A percentile compares a stretch with the other conserved stretches of the same genome.
Conservation (phyloP, 1,140 invertebrate species). For the Brachionus plicatilis region DNA sequence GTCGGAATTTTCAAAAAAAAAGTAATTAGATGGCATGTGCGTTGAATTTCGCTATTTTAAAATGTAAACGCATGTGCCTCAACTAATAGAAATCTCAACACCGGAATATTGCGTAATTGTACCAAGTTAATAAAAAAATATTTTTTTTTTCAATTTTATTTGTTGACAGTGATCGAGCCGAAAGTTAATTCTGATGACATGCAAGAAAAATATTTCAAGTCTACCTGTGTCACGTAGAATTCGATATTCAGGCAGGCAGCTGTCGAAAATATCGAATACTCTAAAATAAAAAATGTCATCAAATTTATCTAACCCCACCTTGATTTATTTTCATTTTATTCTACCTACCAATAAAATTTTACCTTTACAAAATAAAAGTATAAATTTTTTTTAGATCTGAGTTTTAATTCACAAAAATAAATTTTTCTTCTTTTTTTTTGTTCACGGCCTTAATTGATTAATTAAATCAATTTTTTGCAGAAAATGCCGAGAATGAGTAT, state of each 20-base stretch:
- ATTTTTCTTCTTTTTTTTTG: neutral
- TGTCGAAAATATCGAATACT: neutral
- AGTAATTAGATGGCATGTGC: constrained; percentile 30
- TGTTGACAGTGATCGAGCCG: neutral
- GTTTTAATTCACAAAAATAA: neutral
- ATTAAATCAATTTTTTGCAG: neutral
- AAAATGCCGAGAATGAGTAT: neutral
- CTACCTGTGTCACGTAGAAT: neutral
- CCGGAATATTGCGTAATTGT: neutral
- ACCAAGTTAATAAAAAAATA: neutral
- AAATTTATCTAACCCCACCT: neutral
- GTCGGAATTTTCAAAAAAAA: neutral
- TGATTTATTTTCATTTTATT: neutral
- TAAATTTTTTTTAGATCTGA: neutral
- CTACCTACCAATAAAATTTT: neutral
- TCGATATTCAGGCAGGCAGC: constrained; percentile 22
- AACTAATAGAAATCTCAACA: neutral
- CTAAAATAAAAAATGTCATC: constrained; percentile 22
- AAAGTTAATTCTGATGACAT: constrained; percentile 25
- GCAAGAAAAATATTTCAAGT: constrained; percentile 17
- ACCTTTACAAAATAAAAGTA: neutral
- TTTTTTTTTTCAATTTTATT: neutral
- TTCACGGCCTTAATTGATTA: neutral
- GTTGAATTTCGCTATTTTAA: neutral
- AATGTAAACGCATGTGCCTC: neutral